Evolutionary conservation across 1,140 invertebrate species (phyloP).

Genomic region (Vanessa atalanta): DNA sequence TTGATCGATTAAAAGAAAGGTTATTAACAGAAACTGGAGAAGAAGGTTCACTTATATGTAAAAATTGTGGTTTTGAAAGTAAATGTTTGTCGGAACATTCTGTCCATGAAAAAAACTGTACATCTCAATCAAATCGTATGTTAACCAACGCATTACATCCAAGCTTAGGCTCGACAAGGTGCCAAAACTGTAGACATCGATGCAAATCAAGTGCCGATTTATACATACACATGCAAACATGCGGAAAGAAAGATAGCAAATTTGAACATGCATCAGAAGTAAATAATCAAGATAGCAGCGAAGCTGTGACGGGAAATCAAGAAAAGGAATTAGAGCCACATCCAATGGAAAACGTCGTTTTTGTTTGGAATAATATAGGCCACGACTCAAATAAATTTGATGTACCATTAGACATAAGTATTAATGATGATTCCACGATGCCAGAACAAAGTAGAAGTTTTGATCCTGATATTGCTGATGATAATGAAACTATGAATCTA

Average conservation of each 20-base stretch:
- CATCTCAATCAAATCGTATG: slow-evolving; percentile 54
- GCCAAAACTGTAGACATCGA: slow-evolving; percentile 90
- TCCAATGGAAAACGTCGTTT: slow-evolving; percentile 88
- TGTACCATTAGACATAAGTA: slow-evolving; percentile 70
- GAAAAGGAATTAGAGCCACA: slow-evolving; percentile 81
- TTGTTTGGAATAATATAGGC: slow-evolving; percentile 86
- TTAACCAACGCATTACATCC: slow-evolving; percentile 58
- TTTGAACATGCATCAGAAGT: slow-evolving; percentile 59
- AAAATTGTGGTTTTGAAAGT: slow-evolving; percentile 88
- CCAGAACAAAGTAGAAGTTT: slow-evolving; percentile 58
- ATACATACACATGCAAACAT: slow-evolving; percentile 86
- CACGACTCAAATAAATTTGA: slow-evolving; percentile 68
- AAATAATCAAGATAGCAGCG: slow-evolving; percentile 62
- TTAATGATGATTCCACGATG: slow-evolving; percentile 71
- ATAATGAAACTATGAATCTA: slow-evolving; percentile 72
- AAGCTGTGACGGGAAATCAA: slow-evolving; percentile 41
- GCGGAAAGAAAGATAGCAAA: slow-evolving; percentile 77
- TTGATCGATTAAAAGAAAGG: slow-evolving; percentile 90
- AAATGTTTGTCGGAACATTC: slow-evolving; percentile 92
- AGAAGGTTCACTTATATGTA: slow-evolving; percentile 84
- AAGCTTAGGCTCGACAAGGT: slow-evolving; percentile 87
- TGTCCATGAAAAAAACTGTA: slow-evolving; percentile 86
- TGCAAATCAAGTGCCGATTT: slow-evolving; percentile 91
- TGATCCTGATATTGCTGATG: slow-evolving; percentile 68
- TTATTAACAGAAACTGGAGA: slow-evolving; percentile 81